Base-by-base conservation (phyloP, 2,888 invertebrate genomes). In the Trimorus sp. region DNA sequence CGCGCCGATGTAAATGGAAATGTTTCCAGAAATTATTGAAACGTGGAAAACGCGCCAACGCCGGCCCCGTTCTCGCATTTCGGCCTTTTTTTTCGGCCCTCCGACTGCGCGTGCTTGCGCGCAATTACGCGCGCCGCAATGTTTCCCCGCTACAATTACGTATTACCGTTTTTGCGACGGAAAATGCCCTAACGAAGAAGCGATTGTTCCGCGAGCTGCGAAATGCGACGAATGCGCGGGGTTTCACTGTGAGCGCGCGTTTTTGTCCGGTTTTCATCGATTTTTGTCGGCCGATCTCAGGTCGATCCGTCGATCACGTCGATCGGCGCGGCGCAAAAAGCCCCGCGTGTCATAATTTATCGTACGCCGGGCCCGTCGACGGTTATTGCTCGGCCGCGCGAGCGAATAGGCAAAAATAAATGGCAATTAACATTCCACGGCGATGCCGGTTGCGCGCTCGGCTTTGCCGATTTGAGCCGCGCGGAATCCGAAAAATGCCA, bases 1-100 rank as follows among this genome's bases (percentile, higher is more conserved):
- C 66, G 38, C 56, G 69, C 16, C 65, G 68, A 77, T 74, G 69
- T 70, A 75, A 80, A 81, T 40, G 40, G 40, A 40, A 40, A 40
- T 40, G 40, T 40, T 40, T 40, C 40, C 40, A 40, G 40, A 40
- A 40, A 40, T 40, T 81, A 79, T 83, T 66, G 78, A 79, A 79
- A 79, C 59, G 51, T 59, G 69, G 40, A 65, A 75, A 75, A 79
- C 40, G 45, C 51, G 14, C 73, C 26, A 26, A 26, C 26, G 26
- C 26, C 26, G 26, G 26, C 26, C 26, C 26, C 26, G 26, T 3
- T n/a, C n/a, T n/a, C n/a, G n/a, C n/a, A n/a, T n/a, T 26, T 26
- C 26, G 26, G 26, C 4, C 26, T 4, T 3, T 1, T 3, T 1
- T 3, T 26, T 26, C 26, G 26, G 26, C 26, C 26, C 26, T 26